phyloP scores from a whole-genome alignment of 2,888 invertebrate species.

The Phania funesta region DNA sequence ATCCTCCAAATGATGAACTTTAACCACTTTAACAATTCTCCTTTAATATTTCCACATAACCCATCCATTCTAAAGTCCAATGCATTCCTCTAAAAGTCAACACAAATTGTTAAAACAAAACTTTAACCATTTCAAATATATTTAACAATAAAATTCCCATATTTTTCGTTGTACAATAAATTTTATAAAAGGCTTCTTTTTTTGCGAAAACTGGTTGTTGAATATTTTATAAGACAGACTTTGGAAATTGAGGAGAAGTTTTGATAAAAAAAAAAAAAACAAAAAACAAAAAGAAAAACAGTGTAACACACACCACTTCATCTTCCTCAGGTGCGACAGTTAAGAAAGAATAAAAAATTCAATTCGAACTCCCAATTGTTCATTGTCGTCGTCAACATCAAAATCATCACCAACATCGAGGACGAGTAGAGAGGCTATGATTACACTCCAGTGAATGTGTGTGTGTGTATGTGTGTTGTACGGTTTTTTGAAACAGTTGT shows the following conservation, averaged over 20 bases:
- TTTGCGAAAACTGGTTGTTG: slow-evolving; percentile 50
- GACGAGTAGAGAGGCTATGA: slow-evolving; percentile 26
- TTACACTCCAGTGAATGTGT: slow-evolving; percentile 35
- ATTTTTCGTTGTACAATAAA: slow-evolving; percentile 19
- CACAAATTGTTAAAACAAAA: background rate
- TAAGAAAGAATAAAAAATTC: slow-evolving; percentile 29
- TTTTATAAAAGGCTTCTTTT: slow-evolving; percentile 32
- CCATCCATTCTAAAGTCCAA: too few relatives aligned
- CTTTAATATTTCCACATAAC: too few relatives aligned
- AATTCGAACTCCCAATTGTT: slow-evolving; percentile 61
- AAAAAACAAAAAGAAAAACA: background rate
- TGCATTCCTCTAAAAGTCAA: too few relatives aligned
- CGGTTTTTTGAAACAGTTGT: slow-evolving; percentile 55
- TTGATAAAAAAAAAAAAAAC: slow-evolving; percentile 11
- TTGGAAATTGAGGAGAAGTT: slow-evolving; percentile 55
- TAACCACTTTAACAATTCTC: too few relatives aligned
- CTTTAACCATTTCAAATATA: background rate
- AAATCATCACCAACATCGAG: slow-evolving; percentile 23
- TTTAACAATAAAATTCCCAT: slow-evolving; percentile 32
- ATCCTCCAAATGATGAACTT: too few relatives aligned
- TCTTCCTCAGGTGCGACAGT: slow-evolving; percentile 54
- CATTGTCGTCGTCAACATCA: slow-evolving; percentile 53
- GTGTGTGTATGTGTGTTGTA: background rate
- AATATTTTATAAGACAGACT: slow-evolving; percentile 65
- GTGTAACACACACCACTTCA: background rate